phyloP scores from a whole-genome alignment of 2,113 vertebrate species.

The Grallaria varia region DNA sequence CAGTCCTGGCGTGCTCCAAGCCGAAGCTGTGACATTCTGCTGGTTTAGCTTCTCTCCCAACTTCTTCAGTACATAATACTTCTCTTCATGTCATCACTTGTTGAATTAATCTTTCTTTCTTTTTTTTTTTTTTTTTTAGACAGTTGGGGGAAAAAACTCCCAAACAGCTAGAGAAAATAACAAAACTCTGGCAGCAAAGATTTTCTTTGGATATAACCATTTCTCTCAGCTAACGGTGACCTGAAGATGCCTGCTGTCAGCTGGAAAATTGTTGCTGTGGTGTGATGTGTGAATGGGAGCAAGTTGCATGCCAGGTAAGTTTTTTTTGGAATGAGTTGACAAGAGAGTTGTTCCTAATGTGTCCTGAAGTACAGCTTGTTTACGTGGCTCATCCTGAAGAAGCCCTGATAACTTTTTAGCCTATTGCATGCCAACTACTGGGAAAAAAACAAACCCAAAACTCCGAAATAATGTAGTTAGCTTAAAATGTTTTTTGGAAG shows the following conservation, averaged over 20 bases:
- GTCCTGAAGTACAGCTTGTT: background rate
- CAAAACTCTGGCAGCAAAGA: background rate
- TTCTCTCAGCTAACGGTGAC: background rate
- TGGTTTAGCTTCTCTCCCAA: background rate
- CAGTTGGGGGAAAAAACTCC: fast-evolving
- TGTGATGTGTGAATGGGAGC: background rate
- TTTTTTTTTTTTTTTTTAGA: background rate
- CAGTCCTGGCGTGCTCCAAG: background rate
- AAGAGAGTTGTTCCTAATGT: background rate
- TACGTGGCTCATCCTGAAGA: background rate
- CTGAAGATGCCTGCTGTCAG: background rate
- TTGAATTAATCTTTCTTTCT: no score
- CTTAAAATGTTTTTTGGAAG: background rate
- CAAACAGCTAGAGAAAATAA: background rate
- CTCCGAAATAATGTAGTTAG: background rate
- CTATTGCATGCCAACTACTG: background rate
- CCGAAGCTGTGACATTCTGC: background rate
- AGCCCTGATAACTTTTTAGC: background rate
- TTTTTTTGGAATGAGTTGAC: background rate
- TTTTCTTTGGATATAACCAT: background rate
- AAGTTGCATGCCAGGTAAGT: background rate
- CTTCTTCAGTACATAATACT: background rate
- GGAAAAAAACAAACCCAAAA: background rate
- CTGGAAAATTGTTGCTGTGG: background rate
- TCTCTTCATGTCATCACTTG: background rate